Evolutionary conservation across 1,140 invertebrate genomes (phyloP), one percentile per base, ranked within the genome.

Genomic region (Grapholita molesta): DNA sequence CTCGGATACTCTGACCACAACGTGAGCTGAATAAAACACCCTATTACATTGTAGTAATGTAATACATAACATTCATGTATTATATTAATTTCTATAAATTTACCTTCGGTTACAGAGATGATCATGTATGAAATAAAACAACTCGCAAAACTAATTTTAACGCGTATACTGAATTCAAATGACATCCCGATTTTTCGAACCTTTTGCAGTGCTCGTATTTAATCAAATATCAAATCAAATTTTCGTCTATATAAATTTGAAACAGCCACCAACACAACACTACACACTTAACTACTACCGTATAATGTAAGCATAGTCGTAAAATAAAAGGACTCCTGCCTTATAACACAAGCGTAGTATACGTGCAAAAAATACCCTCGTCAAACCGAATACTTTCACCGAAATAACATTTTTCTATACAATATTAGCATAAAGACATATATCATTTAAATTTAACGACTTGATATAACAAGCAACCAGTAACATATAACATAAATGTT

Each of bases 21-120:
- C 70, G 72, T 68, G 72, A 12, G 24, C 21, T 52, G 75, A 72
- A 77, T 77, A 70, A 74, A 73, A 28, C 55, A 61, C 55, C n/a
- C 15, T 61, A 18, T 30, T n/a, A 61, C 32, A 8, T 25, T 61
- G 3, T 5, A 15, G 24, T 15, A 30, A 69, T 61, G 12, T 30
- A 38, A 48, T 67, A 30, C n/a, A 7, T 66, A 8, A 48, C 64
- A 70, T 55, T 70, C 68, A 53, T 70, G 30, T 66, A 55, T 52
- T 30, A 42, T 70, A 66, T 15, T 32, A 30, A 28, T 61, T 28
- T 32, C 0, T n/a, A 15, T 18, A 52, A 52, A 15, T 2, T 18
- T n/a, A 52, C 28, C 7, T 30, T n/a, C n/a, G n/a, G n/a, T n/a
- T n/a, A n/a, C n/a, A n/a, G n/a, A n/a, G n/a, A n/a, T n/a, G n/a